A percentile compares a stretch with the other conserved stretches of the same genome.
Evolutionary conservation across 1,140 invertebrate genomes (phyloP).

Genomic region (Eurosta solidaginis): DNA sequence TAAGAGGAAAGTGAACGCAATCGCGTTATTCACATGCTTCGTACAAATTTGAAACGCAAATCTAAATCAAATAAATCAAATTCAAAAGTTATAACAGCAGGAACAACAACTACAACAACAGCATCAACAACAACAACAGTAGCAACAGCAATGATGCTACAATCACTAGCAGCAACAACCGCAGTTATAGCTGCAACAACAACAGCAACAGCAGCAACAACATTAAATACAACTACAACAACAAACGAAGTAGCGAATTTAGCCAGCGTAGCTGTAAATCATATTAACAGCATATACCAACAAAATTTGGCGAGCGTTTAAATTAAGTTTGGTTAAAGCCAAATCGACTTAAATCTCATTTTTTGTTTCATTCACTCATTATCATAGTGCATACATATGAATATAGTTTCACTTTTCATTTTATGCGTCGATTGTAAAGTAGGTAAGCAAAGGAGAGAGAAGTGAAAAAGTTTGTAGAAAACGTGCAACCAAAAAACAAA

Average conservation of each 20-base stretch:
- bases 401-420: no score
- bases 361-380: no score
- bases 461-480: no score
- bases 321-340: not conserved
- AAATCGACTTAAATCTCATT: not conserved
- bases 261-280: not conserved
- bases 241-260: constrained; percentile 38
- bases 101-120: constrained; percentile 37
- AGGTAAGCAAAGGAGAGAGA: no score
- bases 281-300: not conserved
- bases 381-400: no score
- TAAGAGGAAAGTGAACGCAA: constrained; percentile 62
- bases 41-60: constrained; percentile 32
- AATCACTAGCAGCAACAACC: not conserved
- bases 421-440: not conserved
- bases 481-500: not conserved
- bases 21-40: constrained; percentile 25
- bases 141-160: no score
- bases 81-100: constrained; percentile 24
- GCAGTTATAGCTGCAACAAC: not conserved
- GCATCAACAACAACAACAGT: constrained; percentile 30
- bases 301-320: constrained; percentile 9
- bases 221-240: constrained; percentile 33
- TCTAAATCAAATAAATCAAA: constrained; percentile 35
- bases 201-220: not conserved